Evolutionary conservation across 2,888 invertebrate genomes (phyloP).

Genomic region (Nowickia ferox): DNA sequence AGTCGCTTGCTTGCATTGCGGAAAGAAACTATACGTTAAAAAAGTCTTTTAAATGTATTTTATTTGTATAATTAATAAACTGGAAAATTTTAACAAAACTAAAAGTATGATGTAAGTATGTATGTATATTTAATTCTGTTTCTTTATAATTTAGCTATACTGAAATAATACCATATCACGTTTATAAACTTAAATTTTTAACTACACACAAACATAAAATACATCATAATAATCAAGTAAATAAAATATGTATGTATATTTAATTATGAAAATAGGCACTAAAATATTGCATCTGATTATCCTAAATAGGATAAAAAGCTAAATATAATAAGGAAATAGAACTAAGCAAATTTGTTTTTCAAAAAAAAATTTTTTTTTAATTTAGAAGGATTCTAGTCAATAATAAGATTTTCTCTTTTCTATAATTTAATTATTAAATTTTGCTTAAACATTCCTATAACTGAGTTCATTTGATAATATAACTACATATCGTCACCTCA

Average conservation of each 20-base stretch:
- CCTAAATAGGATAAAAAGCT: conserved; percentile 13
- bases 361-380: background rate
- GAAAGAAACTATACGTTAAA: background rate
- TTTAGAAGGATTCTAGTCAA: background rate
- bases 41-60: conserved; percentile 46
- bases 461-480: conserved; percentile 17
- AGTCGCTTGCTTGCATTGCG: too few species aligned
- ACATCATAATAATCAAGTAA: conserved; percentile 34
- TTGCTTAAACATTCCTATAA: conserved; percentile 12
- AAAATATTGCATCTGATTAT: conserved; percentile 80
- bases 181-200: conserved; percentile 58
- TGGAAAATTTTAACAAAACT: conserved; percentile 42
- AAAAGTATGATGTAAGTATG: conserved; percentile 36
- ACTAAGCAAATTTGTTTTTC: background rate
- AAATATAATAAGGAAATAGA: background rate
- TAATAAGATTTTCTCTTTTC: background rate
- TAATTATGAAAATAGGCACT: conserved; percentile 77
- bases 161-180: conserved; percentile 69
- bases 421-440: conserved; percentile 46
- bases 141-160: conserved; percentile 48
- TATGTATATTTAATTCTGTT: background rate
- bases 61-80: conserved; percentile 51
- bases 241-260: conserved; percentile 39
- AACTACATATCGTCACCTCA: too few species aligned
- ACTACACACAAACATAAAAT: conserved; percentile 50